A percentile compares a stretch with the other conserved stretches of the same genome.
Conservation (phyloP, 2,888 invertebrate species). For the Mythimna ferrago region DNA sequence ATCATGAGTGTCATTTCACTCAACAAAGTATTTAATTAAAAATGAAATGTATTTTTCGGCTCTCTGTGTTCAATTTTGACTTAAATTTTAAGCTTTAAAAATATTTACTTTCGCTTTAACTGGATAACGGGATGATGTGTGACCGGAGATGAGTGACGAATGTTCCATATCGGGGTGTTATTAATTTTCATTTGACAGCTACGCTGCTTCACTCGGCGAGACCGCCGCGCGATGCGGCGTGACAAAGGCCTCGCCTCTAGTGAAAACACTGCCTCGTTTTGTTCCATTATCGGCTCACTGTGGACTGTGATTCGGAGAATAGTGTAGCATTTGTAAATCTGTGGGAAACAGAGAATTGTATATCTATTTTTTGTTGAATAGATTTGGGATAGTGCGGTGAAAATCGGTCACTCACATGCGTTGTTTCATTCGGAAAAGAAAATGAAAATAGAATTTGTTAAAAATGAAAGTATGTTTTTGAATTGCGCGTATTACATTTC, state of each 20-base stretch:
- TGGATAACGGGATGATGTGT: constrained; percentile 59
- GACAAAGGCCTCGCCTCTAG: constrained; percentile 63
- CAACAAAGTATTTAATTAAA: constrained; percentile 17
- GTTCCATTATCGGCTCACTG: constrained; percentile 70
- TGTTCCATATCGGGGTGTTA: constrained; percentile 72
- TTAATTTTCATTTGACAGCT: constrained; percentile 85
- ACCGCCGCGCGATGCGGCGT: constrained; percentile 60
- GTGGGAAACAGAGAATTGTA: constrained; percentile 6
- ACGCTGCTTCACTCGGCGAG: constrained; percentile 68
- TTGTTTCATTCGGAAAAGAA: background rate
- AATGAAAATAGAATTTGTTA: background rate
- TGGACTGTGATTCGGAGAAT: constrained; percentile 66
- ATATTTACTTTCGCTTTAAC: constrained; percentile 48
- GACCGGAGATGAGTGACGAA: constrained; percentile 60
- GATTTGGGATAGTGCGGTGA: background rate
- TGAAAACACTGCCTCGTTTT: constrained; percentile 71
- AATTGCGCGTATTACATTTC: background rate
- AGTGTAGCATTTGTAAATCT: constrained; percentile 55
- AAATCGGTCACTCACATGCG: background rate
- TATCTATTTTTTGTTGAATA: constrained; percentile 7
- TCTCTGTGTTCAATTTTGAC: constrained; percentile 28
- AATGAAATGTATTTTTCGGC: constrained; percentile 7
- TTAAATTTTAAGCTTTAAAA: constrained; percentile 34
- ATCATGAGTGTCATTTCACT: constrained; percentile 7
- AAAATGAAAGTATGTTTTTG: background rate